A percentile compares a stretch with the other conserved stretches of the same genome.
These are phyloP conservation scores for Phthorimaea operculella DNA, from an alignment of 1,140 invertebrate species.

Conservation along the genomic window DNA sequence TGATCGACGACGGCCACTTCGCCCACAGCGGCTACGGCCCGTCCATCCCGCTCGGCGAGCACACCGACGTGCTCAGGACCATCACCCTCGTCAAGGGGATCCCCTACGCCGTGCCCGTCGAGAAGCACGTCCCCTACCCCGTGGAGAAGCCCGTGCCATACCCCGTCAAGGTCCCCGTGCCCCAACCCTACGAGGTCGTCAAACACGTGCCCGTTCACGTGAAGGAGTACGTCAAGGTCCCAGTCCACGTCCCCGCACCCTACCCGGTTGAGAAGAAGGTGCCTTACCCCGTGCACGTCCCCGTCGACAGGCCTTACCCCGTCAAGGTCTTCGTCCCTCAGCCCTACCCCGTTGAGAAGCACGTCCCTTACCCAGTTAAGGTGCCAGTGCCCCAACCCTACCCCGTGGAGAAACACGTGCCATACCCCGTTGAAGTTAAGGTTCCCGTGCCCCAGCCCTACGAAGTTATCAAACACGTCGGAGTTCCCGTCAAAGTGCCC, in stretches of 20 bases:
- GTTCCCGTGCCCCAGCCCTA: slow-evolving; percentile 71
- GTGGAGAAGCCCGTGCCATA: slow-evolving; percentile 73
- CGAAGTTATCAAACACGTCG: slow-evolving; percentile 68
- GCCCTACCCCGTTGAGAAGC: slow-evolving; percentile 75
- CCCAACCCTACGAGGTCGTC: slow-evolving; percentile 73
- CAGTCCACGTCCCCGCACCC: slow-evolving; percentile 71
- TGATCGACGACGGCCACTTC: slow-evolving; percentile 62
- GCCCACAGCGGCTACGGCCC: slow-evolving; percentile 47
- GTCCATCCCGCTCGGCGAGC: slow-evolving; percentile 59
- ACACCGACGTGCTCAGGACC: slow-evolving; percentile 75
- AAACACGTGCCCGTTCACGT: slow-evolving; percentile 71
- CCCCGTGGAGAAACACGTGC: slow-evolving; percentile 71
- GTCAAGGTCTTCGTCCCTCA: slow-evolving; percentile 74
- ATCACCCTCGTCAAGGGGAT: slow-evolving; percentile 78
- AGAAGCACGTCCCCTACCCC: slow-evolving; percentile 73
- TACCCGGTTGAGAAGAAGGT: slow-evolving; percentile 71
- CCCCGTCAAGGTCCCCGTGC: slow-evolving; percentile 72
- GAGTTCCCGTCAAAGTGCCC: slow-evolving; percentile 66
- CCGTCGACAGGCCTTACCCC: slow-evolving; percentile 73
- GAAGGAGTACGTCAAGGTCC: slow-evolving; percentile 74
- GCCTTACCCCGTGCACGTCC: slow-evolving; percentile 74
- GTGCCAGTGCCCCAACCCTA: slow-evolving; percentile 72
- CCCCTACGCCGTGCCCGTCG: slow-evolving; percentile 73
- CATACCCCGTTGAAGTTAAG: slow-evolving; percentile 71
- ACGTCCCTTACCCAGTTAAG: slow-evolving; percentile 71